Percentiles rank a stretch among this genome's conserved stretches.
These are phyloP conservation scores for Acrobasis repandana DNA, from an alignment of 2,888 invertebrate species.

Conservation along the genomic window DNA sequence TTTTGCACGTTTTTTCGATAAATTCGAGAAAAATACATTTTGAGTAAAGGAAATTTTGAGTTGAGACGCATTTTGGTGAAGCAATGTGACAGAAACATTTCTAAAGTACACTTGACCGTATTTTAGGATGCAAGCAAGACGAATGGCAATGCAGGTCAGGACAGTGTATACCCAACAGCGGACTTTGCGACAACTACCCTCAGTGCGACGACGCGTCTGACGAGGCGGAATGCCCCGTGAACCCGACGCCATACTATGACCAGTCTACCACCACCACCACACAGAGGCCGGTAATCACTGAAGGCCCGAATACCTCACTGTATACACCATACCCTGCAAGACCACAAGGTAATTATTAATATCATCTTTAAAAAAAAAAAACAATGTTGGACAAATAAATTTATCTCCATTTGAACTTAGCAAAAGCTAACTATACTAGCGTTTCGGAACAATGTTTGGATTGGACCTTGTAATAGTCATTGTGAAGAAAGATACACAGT, in stretches of 20 bases:
- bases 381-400: no score
- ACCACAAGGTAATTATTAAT: background rate
- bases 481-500: no score
- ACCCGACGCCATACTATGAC: background rate
- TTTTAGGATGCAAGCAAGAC: constrained; percentile 83
- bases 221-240: constrained; percentile 63
- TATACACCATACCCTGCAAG: background rate
- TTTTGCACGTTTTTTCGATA: no score
- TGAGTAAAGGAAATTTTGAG: no score
- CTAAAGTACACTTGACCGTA: background rate
- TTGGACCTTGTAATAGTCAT: no score
- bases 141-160: constrained; percentile 88
- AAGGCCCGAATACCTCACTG: background rate
- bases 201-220: constrained; percentile 88
- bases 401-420: no score
- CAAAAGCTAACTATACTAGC: no score
- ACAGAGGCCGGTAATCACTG: background rate
- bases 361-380: no score
- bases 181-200: constrained; percentile 84
- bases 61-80: no score
- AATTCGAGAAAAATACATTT: no score
- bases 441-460: no score
- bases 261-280: background rate
- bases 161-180: constrained; percentile 84
- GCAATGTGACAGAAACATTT: no score